These are phyloP conservation scores for Solea solea DNA, from an alignment of 2,113 vertebrate species.

Conservation along the genomic window DNA sequence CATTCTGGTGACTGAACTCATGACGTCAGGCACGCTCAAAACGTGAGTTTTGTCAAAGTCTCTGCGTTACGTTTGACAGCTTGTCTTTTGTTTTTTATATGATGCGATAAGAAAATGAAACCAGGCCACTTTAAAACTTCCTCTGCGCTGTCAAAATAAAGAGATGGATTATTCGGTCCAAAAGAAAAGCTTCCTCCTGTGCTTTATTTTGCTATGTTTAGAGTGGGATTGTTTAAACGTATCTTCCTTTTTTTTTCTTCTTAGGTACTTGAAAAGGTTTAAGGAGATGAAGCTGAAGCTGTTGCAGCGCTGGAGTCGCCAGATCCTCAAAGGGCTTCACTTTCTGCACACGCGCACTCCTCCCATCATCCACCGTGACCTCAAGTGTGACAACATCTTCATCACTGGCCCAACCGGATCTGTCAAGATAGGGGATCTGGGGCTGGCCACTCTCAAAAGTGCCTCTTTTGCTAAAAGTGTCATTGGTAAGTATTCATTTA, in stretches of 20 bases:
- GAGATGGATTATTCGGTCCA: slow-evolving; percentile 1
- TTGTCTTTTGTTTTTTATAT: slow-evolving; percentile 16
- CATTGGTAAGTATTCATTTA: slow-evolving; percentile 83
- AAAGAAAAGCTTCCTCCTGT: slow-evolving; percentile 28
- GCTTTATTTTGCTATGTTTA: slow-evolving; percentile 18
- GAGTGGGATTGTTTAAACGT: slow-evolving; percentile 3
- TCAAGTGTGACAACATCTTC: slow-evolving; percentile 99
- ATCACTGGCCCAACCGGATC: slow-evolving; percentile 97
- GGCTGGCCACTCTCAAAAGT: slow-evolving; percentile 94
- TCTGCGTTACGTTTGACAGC: slow-evolving; percentile 21
- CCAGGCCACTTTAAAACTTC: slow-evolving; percentile 26
- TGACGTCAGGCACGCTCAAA: slow-evolving; percentile 98
- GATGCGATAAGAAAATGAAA: slow-evolving; percentile 3
- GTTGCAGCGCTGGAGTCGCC: slow-evolving; percentile 96
- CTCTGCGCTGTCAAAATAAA: slow-evolving; percentile 41
- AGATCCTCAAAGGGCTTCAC: slow-evolving; percentile 96
- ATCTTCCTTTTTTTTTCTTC: slow-evolving; percentile 13
- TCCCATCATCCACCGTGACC: slow-evolving; percentile 96
- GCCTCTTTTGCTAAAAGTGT: slow-evolving; percentile 99
- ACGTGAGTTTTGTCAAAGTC: slow-evolving; percentile 84
- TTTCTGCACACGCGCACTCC: slow-evolving; percentile 95
- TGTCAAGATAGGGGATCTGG: slow-evolving; percentile 96
- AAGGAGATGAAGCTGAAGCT: slow-evolving; percentile 98
- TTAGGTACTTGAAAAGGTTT: slow-evolving; percentile 94
- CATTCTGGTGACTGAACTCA: slow-evolving; percentile 95